Evolutionary conservation across 2,113 vertebrate genomes (phyloP), one percentile per base, ranked within the genome.

Genomic region (Struthidea cinerea): DNA sequence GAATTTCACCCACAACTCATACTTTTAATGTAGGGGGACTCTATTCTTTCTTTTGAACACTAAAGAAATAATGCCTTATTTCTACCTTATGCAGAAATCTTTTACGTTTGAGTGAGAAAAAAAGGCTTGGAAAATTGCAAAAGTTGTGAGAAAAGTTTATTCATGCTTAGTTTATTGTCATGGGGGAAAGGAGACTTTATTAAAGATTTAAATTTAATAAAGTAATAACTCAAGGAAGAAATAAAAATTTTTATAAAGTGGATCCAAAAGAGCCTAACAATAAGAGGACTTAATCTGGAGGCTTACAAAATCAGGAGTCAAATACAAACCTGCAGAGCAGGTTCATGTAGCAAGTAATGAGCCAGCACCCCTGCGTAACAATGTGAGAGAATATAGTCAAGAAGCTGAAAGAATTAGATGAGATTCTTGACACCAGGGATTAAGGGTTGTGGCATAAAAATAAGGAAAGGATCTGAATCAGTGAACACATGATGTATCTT

Each of bases 171-270:
- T 90, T 95, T 97, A 97, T 97, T 96, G 95, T 97, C 96, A 91
- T 41, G 90, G 68, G 94, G 78, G 82, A 93, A 91, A 95, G 92
- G 52, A 91, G 87, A 82, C 95, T 97, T 98, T 97, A 97, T 97
- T 97, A 91, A 93, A 96, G 95, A 96, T 98, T 98, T 97, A 97
- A 96, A 89, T 97, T 95, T 98, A 98, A 97, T 98, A 97, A 98
- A 97, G 97, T 93, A 95, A 95, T 97, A 96, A 96, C 82, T 85
- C 96, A 92, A 92, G 93, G 94, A 96, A 97, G 95, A 96, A 97
- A 97, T 97, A 97, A 96, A 96, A 97, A 89, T 87, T 94, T 95
- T 97, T 88, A 97, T 97, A 93, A 97, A 95, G 88, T 88, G 93
- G 96, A 96, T 97, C 94, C 93, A 91, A 65, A 69, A 80, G 84